Base-by-base conservation (phyloP, 2,113 vertebrate species). In the Tretioscincus oriximinensis region DNA sequence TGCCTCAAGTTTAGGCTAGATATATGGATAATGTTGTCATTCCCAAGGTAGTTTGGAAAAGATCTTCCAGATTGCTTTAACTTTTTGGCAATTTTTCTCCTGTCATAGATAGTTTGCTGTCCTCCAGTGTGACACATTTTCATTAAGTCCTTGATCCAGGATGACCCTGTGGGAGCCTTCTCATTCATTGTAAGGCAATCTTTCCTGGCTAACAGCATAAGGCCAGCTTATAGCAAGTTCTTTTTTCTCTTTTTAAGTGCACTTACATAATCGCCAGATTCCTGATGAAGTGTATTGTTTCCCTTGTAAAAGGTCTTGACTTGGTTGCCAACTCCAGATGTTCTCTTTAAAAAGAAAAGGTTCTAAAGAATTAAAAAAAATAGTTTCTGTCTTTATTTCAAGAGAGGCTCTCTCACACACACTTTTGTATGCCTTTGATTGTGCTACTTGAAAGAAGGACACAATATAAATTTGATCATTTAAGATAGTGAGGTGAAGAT, bases 141-240 rank as follows among this genome's bases (percentile, higher is more conserved):
- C 72, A 84, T 75, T 80, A 84, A 80, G 82, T 84, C 77, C 77
- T 84, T 84, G 82, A 84, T 80, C 82, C 77, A 80, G 28, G 77
- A 68, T 76, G 77, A 80, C 82, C 76, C 82, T 70, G 18, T 41
- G 54, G 65, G 65, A 80, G 24, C 58, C 24, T 80, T 80, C 41
- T 84, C 45, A 54, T 69, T 75, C 65, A 80, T 75, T 75, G 71
- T 70, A 80, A 75, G 54, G 65, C 77, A 84, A 54, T 84, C 71
- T 74, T 79, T 84, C 77, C 66, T 84, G 65, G 77, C 65, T 79
- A 75, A 74, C 41, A 79, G 28, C 64, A 54, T 63, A 51, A 22
- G 65, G 72, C 8, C 35, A 64, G 54, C 63, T 35, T 75, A 28
- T 41, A 84, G 72, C 64, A 74, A 47, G 64, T 24, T 54, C 58